These are phyloP conservation scores for Taenioides sp. DNA, from an alignment of 2,797 vertebrate genomes.

Conservation along the genomic window DNA sequence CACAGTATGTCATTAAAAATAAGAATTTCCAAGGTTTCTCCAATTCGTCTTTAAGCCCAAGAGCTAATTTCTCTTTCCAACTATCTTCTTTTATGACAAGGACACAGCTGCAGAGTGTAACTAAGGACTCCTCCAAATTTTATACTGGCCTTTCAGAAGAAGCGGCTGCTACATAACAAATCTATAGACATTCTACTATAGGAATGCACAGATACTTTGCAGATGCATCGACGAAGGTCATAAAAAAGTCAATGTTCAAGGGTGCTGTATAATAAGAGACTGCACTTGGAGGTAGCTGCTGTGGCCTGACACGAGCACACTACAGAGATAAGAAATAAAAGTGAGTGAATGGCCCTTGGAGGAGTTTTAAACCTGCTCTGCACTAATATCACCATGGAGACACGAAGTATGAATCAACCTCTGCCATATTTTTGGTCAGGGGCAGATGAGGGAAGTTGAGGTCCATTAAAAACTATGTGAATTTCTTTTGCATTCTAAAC, in stretches of 20 bases:
- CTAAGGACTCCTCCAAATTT: not conserved
- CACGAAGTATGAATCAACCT: not conserved
- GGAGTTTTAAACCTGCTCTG: slow-evolving; percentile 1
- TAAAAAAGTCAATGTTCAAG: slow-evolving; percentile 9
- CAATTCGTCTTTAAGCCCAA: not conserved
- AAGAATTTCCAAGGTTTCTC: slow-evolving; percentile 1
- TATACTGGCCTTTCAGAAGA: not conserved
- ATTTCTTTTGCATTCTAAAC: not conserved
- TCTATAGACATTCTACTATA: not conserved
- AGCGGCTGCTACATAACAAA: not conserved
- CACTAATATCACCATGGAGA: slow-evolving; percentile 11
- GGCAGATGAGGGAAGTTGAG: not conserved
- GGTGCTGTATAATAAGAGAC: slow-evolving; percentile 1
- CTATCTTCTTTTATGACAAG: not conserved
- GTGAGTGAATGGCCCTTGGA: slow-evolving; percentile 6
- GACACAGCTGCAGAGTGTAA: not conserved
- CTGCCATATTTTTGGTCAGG: not conserved
- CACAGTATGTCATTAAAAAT: not conserved
- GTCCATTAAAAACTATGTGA: not conserved
- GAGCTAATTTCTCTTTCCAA: not conserved
- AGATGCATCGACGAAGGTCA: not conserved
- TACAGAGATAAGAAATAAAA: not conserved
- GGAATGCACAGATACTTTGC: not conserved
- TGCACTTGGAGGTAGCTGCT: not conserved
- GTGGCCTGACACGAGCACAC: not conserved